Base-by-base conservation (phyloP, 2,888 invertebrate species). In the Papilio elwesi region DNA sequence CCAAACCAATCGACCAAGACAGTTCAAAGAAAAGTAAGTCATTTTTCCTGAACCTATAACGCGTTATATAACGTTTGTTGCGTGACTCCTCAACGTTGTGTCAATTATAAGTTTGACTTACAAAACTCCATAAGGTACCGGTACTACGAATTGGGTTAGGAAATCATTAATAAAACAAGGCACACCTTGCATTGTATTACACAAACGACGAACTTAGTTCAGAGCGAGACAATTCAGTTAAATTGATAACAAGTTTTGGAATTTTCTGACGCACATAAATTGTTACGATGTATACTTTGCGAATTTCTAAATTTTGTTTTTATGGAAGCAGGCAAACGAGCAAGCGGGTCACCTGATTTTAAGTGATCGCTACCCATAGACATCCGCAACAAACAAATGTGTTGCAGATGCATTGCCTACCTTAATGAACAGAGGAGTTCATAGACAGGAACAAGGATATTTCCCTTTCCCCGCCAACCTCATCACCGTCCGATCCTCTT, bases 71-170 rank as follows among this genome's bases (percentile, higher is more conserved):
- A 72, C 62, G 64, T 52, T 55, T 1, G 47, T 72, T 73, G 68
- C 78, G 75, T 78, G 78, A 76, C 70, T 69, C 67, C 67, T 70
- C 73, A 77, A 78, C 75, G 15, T 74, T 79, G 78, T 83, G 82
- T 83, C 84, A 81, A 80, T 86, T 82, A 83, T 74, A 78, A 77
- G 74, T 82, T 83, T 77, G 77, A 79, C 73, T 72, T 74, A 71
- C 70, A 73, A 78, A 78, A 78, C 75, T 76, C 66, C 65, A 73
- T 76, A 76, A 75, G 76, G 76, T 76, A 73, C 71, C 76, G 74
- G 63, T 57, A 71, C 36, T 48, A 64, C 67, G 72, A 79, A 79
- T 76, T 79, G 71, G 77, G 78, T 79, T 79, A 78, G 73, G 70
- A 59, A 71, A 69, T 72, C 74, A 76, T 78, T 76, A 74, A 77